Evolutionary conservation across 2,888 invertebrate genomes (phyloP), one percentile per base, ranked within the genome.

Genomic region (Epiblema foenella): DNA sequence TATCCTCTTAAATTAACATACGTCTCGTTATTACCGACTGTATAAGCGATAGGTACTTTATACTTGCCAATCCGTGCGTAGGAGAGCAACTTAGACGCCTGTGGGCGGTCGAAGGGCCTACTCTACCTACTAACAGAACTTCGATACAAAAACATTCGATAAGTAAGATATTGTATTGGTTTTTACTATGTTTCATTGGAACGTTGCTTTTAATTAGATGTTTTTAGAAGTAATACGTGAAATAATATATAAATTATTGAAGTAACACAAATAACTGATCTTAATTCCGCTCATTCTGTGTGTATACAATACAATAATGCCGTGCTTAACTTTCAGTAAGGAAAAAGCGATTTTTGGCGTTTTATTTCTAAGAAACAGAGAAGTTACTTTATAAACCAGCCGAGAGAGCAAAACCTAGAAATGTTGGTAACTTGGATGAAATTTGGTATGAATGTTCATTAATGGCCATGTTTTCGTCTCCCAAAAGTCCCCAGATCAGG

Each of bases 51-150:
- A 33, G 9, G 1, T 57, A 58, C 24, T 3, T 24, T 24, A 37
- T 52, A 70, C 66, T 65, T 63, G 60, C 59, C 51, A 69, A 58
- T 58, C 37, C 10, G 42, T 68, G 70, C 71, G 70, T 90, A 86
- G 92, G 90, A 62, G 66, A 81, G 84, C 82, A 76, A 82, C 78
- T 76, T 83, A 84, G 87, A 83, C 81, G 81, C 73, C 20, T 17
- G 83, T 78, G 77, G 91, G 89, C 85, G 92, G 90, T 85, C 88
- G 77, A 46, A 37, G 24, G 58, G 9, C 29, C 9, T 67, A 67
- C 56, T 62, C 65, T 11, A 42, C 52, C 65, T 11, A 42, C 52
- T 46, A 66, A 39, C 60, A 56, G 29, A 39, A 49, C 65, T 42
- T 56, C n/a, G 12, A 65, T 60, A 5, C 42, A 52, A 66, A 59